phyloP scores from a whole-genome alignment of 37 sponge, comb jelly and placozoan species.

The Spongia lamella region DNA sequence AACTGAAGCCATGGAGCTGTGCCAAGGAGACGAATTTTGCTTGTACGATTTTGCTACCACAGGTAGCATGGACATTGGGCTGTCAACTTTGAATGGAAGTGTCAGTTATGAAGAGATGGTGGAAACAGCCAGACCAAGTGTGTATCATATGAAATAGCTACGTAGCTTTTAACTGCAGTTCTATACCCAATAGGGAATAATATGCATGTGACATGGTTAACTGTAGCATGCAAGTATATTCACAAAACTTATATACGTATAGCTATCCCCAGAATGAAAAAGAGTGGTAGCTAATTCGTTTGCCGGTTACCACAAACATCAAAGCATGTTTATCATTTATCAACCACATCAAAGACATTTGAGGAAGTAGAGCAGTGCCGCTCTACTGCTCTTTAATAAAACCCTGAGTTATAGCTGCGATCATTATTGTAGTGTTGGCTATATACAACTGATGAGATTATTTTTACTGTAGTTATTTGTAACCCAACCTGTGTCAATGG shows the following conservation, averaged over 20 bases:
- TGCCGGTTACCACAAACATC: too few species aligned
- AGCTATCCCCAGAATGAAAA: too few species aligned
- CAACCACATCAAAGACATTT: too few species aligned
- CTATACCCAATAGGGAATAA: too few species aligned
- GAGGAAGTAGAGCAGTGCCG: too few species aligned
- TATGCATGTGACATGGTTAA: too few species aligned
- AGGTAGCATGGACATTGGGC: conserved; percentile 48
- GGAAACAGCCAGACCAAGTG: conserved; percentile 43
- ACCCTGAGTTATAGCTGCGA: too few species aligned
- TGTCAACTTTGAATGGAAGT: conserved; percentile 34
- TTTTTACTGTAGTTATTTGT: conserved; percentile 73
- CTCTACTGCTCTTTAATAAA: too few species aligned
- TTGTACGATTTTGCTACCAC: conserved; percentile 67
- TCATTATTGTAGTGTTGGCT: conserved; percentile 1
- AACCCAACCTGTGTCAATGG: conserved; percentile 70
- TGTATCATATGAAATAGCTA: neutral
- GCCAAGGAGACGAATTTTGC: conserved; percentile 46
- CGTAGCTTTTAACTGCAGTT: too few species aligned
- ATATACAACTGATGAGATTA: too few species aligned
- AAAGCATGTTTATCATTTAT: too few species aligned
- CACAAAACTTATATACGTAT: neutral
- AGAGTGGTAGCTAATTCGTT: too few species aligned
- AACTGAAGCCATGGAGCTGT: conserved; percentile 37
- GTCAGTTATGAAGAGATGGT: conserved; percentile 25
- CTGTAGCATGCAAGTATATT: neutral